Evolutionary conservation across 2,888 invertebrate species (phyloP).

Genomic region (Cerceris rybyensis): DNA sequence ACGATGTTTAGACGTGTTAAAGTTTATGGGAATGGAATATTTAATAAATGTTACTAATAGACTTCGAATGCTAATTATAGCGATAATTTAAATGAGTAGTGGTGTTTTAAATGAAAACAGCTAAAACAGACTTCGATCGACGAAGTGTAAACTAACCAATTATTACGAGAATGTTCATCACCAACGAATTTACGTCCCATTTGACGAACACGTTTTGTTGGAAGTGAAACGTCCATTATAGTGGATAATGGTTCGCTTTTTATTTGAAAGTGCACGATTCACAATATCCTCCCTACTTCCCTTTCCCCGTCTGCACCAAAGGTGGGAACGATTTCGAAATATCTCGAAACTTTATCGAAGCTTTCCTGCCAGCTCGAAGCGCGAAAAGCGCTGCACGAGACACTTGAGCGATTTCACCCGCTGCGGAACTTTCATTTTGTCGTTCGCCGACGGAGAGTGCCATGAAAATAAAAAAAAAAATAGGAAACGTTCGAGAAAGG

Average conservation of each 20-base stretch:
- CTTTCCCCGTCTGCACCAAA: slow-evolving; percentile 34
- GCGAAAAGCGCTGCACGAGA: slow-evolving; percentile 71
- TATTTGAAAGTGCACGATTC: slow-evolving; percentile 22
- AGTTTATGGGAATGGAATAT: too few species aligned
- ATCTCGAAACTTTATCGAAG: slow-evolving; percentile 75
- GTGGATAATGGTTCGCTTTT: slow-evolving; percentile 9
- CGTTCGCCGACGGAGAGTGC: slow-evolving; percentile 33
- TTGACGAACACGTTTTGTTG: not conserved
- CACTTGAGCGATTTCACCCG: slow-evolving; percentile 72
- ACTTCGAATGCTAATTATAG: too few species aligned
- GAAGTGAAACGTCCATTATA: slow-evolving; percentile 4
- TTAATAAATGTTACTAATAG: too few species aligned
- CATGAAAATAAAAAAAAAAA: slow-evolving; percentile 26
- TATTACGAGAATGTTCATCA: too few species aligned
- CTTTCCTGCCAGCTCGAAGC: slow-evolving; percentile 70
- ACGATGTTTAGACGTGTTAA: too few species aligned
- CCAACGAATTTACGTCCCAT: too few species aligned
- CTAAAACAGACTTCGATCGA: too few species aligned
- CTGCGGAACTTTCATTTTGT: slow-evolving; percentile 71
- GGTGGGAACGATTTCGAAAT: slow-evolving; percentile 72
- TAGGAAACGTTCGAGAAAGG: not conserved
- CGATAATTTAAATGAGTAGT: too few species aligned
- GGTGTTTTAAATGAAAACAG: too few species aligned
- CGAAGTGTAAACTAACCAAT: too few species aligned
- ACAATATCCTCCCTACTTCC: slow-evolving; percentile 31